Evolutionary conservation across 23 tunicate genomes (phyloP).

Genomic region (Styela clava): DNA sequence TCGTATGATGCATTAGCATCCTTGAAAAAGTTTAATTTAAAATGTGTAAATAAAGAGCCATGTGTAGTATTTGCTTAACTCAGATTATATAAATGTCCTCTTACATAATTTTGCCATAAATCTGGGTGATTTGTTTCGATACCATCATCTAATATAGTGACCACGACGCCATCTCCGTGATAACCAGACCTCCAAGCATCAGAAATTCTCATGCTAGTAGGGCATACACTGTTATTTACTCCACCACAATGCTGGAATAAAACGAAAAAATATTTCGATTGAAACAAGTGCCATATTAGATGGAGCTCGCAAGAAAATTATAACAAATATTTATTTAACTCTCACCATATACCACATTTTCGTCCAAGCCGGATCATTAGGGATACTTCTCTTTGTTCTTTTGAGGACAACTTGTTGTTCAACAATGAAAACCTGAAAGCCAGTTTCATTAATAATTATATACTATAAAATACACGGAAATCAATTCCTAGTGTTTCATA

Average conservation of each 20-base stretch:
- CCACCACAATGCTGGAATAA: conserved; percentile 70
- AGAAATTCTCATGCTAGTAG: conserved; percentile 74
- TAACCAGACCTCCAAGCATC: conserved; percentile 96
- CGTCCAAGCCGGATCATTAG: conserved; percentile 82
- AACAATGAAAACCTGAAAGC: conserved; percentile 35
- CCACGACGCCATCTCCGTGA: conserved; percentile 78
- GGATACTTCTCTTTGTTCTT: conserved; percentile 42
- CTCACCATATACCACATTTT: conserved; percentile 89
- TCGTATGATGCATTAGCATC: conserved; percentile 75
- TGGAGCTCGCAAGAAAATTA: background rate
- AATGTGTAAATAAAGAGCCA: background rate
- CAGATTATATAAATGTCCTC: background rate
- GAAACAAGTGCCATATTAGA: background rate
- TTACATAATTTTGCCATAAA: conserved; percentile 63
- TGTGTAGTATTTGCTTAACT: background rate
- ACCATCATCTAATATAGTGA: conserved; percentile 97
- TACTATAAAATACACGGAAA: background rate
- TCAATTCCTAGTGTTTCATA: too few relatives aligned
- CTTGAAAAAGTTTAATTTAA: conserved; percentile 22
- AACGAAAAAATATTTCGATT: background rate
- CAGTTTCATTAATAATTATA: background rate
- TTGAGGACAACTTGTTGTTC: conserved; percentile 38
- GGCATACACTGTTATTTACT: conserved; percentile 35
- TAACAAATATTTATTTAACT: background rate
- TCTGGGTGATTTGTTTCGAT: conserved; percentile 91